phyloP scores from a whole-genome alignment of 2,888 invertebrate species.

The Ectobius pallidus region DNA sequence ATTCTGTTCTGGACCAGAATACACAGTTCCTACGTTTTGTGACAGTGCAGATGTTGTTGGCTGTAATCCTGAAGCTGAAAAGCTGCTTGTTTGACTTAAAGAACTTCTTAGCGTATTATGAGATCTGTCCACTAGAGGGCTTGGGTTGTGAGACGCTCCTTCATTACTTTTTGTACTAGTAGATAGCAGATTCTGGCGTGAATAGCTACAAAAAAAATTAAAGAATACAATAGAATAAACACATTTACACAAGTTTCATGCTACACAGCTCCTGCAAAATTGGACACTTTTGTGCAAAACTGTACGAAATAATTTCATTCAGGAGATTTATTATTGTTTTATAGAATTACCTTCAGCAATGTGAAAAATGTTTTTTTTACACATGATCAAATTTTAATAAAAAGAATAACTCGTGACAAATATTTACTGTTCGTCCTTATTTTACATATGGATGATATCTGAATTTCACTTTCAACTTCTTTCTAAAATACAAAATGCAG shows the following conservation, averaged over 20 bases:
- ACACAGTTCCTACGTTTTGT: neutral
- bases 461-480: too few relatives aligned
- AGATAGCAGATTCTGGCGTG: constrained; percentile 85
- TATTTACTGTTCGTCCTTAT: too few relatives aligned
- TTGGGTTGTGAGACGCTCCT: constrained; percentile 59
- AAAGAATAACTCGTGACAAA: too few relatives aligned
- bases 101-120: constrained; percentile 56
- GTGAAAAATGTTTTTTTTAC: too few relatives aligned
- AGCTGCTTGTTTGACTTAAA: constrained; percentile 51
- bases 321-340: too few relatives aligned
- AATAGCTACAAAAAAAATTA: constrained; percentile 73
- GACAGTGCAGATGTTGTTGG: neutral
- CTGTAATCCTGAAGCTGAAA: neutral
- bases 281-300: neutral
- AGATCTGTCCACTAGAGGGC: constrained; percentile 62
- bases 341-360: too few relatives aligned
- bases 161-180: constrained; percentile 76
- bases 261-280: neutral
- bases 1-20: constrained; percentile 12
- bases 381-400: too few relatives aligned
- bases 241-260: neutral
- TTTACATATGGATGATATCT: too few relatives aligned
- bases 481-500: too few relatives aligned
- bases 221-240: constrained; percentile 1
- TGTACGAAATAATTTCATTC: neutral